Percentiles rank a stretch among this genome's conserved stretches.
Conservation (phyloP, 2,797 vertebrate genomes). For the Periparus ater region DNA sequence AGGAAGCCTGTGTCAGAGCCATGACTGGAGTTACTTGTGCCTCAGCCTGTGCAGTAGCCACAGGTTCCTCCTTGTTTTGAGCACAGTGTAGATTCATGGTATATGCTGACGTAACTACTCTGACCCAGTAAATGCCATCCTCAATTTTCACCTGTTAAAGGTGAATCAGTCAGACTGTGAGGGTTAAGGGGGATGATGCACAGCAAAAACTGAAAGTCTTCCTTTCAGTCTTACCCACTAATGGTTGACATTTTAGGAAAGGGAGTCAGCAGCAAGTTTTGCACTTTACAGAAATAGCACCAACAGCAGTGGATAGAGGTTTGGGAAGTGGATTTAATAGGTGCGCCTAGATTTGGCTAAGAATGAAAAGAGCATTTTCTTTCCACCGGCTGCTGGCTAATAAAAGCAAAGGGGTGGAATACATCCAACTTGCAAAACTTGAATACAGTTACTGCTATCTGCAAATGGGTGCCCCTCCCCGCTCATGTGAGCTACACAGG, state of each 20-base stretch:
- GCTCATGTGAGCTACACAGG: slow-evolving; percentile 70
- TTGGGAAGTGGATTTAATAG: neutral
- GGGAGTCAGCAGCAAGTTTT: neutral
- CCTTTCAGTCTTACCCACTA: neutral
- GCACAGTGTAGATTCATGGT: neutral
- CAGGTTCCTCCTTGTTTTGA: neutral
- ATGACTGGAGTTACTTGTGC: neutral
- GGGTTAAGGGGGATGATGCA: neutral
- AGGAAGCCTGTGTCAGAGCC: neutral
- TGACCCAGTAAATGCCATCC: neutral
- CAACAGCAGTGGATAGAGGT: neutral
- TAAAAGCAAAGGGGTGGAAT: slow-evolving; percentile 50
- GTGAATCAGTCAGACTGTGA: neutral
- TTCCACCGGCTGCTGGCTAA: slow-evolving; percentile 39
- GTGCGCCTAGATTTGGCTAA: neutral
- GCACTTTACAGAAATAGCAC: neutral
- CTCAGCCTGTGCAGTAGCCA: neutral
- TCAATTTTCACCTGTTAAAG: slow-evolving; percentile 2
- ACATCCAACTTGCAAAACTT: slow-evolving; percentile 45
- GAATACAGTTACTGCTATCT: slow-evolving; percentile 75
- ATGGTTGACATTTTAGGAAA: neutral
- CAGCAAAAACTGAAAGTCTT: neutral
- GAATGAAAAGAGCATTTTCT: slow-evolving; percentile 33
- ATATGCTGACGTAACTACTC: neutral
- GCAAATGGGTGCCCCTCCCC: slow-evolving; percentile 75